A percentile compares a stretch with the other conserved stretches of the same genome.
Conservation (phyloP, 2,797 vertebrate species). For the Catostomus latipinnis region DNA sequence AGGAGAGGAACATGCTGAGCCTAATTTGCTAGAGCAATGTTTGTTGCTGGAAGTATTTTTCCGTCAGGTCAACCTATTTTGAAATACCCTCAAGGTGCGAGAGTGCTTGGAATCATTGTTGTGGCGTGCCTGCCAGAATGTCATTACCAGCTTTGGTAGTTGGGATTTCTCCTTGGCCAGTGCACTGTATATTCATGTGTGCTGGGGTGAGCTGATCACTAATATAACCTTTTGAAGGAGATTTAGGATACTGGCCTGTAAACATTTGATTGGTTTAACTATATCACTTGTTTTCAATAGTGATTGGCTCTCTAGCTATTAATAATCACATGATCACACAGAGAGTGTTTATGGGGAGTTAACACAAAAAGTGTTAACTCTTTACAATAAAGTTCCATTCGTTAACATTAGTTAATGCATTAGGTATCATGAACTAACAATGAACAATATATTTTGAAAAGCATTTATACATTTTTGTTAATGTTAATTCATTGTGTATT, state of each 20-base stretch:
- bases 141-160: constrained; percentile 56
- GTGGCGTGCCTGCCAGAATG: constrained; percentile 54
- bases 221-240: constrained; percentile 41
- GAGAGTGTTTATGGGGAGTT: too few species aligned
- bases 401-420: too few species aligned
- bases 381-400: too few species aligned
- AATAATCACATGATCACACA: too few species aligned
- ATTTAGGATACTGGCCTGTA: constrained; percentile 42
- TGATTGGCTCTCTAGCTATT: not conserved
- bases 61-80: constrained; percentile 58
- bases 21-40: constrained; percentile 51
- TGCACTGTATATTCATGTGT: constrained; percentile 36
- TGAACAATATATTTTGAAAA: too few species aligned
- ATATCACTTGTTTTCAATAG: not conserved
- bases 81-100: constrained; percentile 51
- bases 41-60: constrained; percentile 49
- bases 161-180: constrained; percentile 48
- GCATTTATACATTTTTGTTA: too few species aligned
- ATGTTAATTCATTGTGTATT: too few species aligned
- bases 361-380: too few species aligned
- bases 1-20: constrained; percentile 41
- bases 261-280: constrained; percentile 42
- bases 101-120: constrained; percentile 52
- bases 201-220: constrained; percentile 39
- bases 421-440: too few species aligned